phyloP scores from a whole-genome alignment of 2,888 invertebrate genomes.

The Cephus runcator region DNA sequence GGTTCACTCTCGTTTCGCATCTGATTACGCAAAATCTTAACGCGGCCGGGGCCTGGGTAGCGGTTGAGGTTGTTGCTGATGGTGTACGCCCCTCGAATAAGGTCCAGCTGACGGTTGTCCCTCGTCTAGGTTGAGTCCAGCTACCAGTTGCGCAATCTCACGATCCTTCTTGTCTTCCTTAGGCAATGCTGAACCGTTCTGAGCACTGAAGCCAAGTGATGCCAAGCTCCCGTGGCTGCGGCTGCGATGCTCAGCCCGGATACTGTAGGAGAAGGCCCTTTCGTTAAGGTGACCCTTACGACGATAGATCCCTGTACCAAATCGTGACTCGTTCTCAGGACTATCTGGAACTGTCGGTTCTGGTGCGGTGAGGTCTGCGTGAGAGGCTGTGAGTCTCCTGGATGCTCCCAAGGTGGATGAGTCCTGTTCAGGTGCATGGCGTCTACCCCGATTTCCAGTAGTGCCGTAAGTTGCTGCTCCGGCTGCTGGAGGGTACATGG shows the following conservation, averaged over 20 bases:
- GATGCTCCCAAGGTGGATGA: constrained; percentile 48
- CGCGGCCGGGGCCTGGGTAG: constrained; percentile 61
- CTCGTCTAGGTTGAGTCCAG: constrained; percentile 87
- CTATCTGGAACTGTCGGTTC: constrained; percentile 44
- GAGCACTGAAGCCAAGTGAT: constrained; percentile 88
- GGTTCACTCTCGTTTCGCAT: background rate
- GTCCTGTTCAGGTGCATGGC: constrained; percentile 39
- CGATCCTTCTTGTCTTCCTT: constrained; percentile 80
- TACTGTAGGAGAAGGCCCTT: constrained; percentile 92
- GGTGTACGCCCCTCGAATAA: constrained; percentile 68
- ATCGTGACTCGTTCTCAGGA: constrained; percentile 69
- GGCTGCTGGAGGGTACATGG: constrained; percentile 67
- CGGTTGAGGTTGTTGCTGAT: constrained; percentile 58
- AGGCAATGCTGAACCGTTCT: constrained; percentile 61
- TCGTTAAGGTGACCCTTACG: constrained; percentile 94
- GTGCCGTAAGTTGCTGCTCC: constrained; percentile 68
- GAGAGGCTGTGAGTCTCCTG: constrained; percentile 55
- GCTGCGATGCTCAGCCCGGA: constrained; percentile 92
- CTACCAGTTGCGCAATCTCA: constrained; percentile 92
- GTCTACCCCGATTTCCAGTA: constrained; percentile 65
- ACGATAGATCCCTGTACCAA: constrained; percentile 86
- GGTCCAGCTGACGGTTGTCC: constrained; percentile 73
- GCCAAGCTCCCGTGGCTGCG: constrained; percentile 92
- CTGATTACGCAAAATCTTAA: constrained; percentile 30
- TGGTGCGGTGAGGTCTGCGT: constrained; percentile 56